Conservation (phyloP, 2,797 vertebrate genomes). For the Chrysocyon brachyurus region DNA sequence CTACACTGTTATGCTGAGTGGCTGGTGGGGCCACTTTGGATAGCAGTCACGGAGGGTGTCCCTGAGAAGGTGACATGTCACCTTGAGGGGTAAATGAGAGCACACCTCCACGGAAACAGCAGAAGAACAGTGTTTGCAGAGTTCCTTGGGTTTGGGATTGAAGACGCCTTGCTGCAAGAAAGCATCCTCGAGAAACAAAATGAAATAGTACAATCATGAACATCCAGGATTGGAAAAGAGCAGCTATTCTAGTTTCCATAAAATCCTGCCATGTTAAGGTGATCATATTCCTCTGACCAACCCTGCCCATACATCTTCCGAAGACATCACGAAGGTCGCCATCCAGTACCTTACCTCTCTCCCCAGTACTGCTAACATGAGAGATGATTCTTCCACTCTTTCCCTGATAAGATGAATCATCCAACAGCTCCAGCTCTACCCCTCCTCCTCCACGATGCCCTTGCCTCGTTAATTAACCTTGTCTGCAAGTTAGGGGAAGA, state of each 20-base stretch:
- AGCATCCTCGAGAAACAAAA: constrained; percentile 19
- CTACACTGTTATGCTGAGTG: not conserved
- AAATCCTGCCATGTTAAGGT: not conserved
- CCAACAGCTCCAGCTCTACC: constrained; percentile 3
- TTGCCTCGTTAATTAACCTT: constrained; percentile 73
- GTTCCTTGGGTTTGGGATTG: not conserved
- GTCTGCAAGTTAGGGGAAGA: constrained; percentile 68
- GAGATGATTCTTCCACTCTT: not conserved
- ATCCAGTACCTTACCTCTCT: not conserved
- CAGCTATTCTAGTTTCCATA: not conserved
- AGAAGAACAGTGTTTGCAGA: constrained; percentile 8
- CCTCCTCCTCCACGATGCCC: not conserved
- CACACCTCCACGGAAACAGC: not conserved
- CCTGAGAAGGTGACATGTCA: not conserved
- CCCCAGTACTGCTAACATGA: not conserved
- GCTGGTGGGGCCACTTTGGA: not conserved
- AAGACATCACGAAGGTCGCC: not conserved
- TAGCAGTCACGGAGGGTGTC: not conserved
- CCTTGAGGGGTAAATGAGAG: not conserved
- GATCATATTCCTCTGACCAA: not conserved
- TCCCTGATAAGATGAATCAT: not conserved
- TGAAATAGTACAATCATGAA: not conserved
- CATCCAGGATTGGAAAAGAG: not conserved
- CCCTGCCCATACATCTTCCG: not conserved
- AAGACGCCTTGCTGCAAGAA: not conserved